A percentile compares a stretch with the other conserved stretches of the same genome.
Conservation (phyloP, 2,797 vertebrate genomes). For the Scomberomorus guttatus region DNA sequence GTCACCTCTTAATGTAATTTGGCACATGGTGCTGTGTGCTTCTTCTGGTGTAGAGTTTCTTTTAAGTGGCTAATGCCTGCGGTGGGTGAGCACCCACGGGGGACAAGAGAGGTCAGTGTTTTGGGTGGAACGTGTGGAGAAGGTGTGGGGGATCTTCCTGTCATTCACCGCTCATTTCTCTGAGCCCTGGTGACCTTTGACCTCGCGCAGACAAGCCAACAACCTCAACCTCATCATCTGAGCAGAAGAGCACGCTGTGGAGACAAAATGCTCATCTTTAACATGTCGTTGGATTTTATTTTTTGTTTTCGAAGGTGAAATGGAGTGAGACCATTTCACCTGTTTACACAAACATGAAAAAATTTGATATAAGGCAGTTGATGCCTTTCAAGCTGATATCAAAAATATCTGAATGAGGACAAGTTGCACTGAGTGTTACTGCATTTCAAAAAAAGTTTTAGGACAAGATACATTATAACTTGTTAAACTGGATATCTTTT, state of each 20-base stretch:
- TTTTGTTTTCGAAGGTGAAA: neutral
- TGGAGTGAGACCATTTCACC: neutral
- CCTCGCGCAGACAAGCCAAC: conserved; percentile 57
- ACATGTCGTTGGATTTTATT: conserved; percentile 8
- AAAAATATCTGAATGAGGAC: too few relatives aligned
- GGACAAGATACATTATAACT: neutral
- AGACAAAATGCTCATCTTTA: conserved; percentile 20
- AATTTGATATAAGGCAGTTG: neutral
- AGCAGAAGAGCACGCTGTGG: conserved; percentile 29
- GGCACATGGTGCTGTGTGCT: conserved; percentile 77
- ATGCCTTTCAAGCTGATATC: too few relatives aligned
- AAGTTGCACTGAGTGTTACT: too few relatives aligned
- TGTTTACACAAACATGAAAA: neutral
- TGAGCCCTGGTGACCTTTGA: conserved; percentile 76
- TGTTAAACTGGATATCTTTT: conserved; percentile 8
- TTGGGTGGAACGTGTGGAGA: conserved; percentile 81
- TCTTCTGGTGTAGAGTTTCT: conserved; percentile 84
- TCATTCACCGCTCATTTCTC: conserved; percentile 81
- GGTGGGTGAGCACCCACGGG: conserved; percentile 78
- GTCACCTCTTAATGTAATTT: conserved; percentile 83
- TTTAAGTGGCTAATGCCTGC: conserved; percentile 88
- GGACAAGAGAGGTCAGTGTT: conserved; percentile 86
- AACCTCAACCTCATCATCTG: conserved; percentile 42
- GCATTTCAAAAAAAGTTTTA: too few relatives aligned
- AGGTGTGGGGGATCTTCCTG: conserved; percentile 83